These are phyloP conservation scores for Pachydiplax longipennis DNA, from an alignment of 2,888 invertebrate species.

Conservation along the genomic window DNA sequence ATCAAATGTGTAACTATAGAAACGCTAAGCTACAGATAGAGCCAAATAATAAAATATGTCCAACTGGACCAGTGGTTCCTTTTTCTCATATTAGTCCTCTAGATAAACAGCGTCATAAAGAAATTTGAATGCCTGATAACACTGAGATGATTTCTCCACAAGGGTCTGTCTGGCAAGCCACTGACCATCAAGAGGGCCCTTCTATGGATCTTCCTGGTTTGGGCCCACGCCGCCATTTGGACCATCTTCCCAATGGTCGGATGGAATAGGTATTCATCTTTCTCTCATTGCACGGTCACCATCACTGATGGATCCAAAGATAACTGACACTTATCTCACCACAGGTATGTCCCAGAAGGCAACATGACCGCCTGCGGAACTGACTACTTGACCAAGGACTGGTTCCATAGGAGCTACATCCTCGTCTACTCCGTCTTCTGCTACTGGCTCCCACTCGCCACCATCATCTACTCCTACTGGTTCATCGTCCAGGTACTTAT, in stretches of 20 bases:
- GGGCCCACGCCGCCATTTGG: slow-evolving; percentile 80
- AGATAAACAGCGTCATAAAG: neutral
- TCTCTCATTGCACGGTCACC: neutral
- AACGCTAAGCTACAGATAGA: neutral
- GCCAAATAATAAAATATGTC: neutral
- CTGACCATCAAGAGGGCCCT: slow-evolving; percentile 83
- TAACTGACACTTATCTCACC: slow-evolving; percentile 21
- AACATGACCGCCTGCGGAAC: slow-evolving; percentile 72
- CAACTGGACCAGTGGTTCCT: too few relatives aligned
- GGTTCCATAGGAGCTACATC: slow-evolving; percentile 65
- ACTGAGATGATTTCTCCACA: neutral
- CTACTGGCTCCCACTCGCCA: slow-evolving; percentile 62
- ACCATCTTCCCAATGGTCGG: slow-evolving; percentile 85
- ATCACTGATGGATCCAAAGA: neutral
- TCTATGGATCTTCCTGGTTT: slow-evolving; percentile 78
- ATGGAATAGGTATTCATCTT: slow-evolving; percentile 74
- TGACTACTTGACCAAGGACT: slow-evolving; percentile 65
- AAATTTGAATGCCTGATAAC: neutral
- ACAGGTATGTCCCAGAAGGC: slow-evolving; percentile 71
- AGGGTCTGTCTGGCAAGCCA: slow-evolving; percentile 83
- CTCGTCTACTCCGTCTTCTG: slow-evolving; percentile 64
- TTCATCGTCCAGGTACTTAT: slow-evolving; percentile 62
- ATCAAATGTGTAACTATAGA: neutral
- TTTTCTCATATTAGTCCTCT: neutral
- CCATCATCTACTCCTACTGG: slow-evolving; percentile 69